Evolutionary conservation across 2,797 vertebrate species (phyloP), one percentile per base, ranked within the genome.

Genomic region (Pseudochaenichthys georgianus): DNA sequence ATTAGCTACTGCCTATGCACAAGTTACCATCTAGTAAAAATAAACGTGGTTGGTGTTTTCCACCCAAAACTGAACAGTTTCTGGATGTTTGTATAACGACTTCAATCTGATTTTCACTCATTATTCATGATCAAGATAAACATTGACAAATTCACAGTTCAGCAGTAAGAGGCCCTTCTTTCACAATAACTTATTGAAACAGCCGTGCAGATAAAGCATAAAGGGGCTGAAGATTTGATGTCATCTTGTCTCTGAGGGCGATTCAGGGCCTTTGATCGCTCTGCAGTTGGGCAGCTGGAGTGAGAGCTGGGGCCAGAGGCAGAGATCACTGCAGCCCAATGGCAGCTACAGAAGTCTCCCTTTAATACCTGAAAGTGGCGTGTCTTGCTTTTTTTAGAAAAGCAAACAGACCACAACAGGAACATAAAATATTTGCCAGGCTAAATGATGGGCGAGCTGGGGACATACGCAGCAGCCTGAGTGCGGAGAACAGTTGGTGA

Each of bases 401-500:
- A 86, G 90, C 86, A 94, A 94, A 94, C 88, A 93, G 64, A 75
- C 86, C 80, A 87, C 84, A 90, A 94, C 82, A 90, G 93, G 91
- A 93, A 95, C 92, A 92, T 89, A 89, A 92, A 95, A 95, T 95
- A 95, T 95, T 95, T 94, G 90, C 87, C 71, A 13, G 79, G 85
- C 85, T 90, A 88, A 91, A 92, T 59, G 85, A 84, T 70, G 84
- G 84, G 71, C 70, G 75, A 92, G 83, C 69, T 67, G 63, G 50
- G 81, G 79, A 92, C 83, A 78, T 63, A 68, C 34, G 80, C 77
- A 69, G 61, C 63, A 51, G 81, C 77, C 84, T 60, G 59, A 81
- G 60, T 13, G 65, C 54, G 75, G 75, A 85, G 84, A 92, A 93
- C 92, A 92, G 89, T 89, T 70, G 72, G 63, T 64, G 85, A 84